Evolutionary conservation across 1,140 invertebrate species (phyloP), one percentile per base, ranked within the genome.

Genomic region (Hestina assimilis): DNA sequence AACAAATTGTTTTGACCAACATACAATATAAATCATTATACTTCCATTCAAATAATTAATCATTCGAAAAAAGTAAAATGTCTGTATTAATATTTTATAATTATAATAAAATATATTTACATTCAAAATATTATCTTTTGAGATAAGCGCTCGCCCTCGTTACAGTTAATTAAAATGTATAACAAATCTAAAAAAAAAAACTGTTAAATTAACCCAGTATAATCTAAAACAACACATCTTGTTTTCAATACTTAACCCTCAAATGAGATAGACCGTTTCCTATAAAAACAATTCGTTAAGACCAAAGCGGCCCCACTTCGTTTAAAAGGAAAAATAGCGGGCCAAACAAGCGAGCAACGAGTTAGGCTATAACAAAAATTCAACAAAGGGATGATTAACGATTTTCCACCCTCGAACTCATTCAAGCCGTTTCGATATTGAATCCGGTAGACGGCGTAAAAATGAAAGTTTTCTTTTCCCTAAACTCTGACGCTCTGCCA

Each of bases 361-460:
- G 83, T 88, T 86, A 88, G 82, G 73, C 75, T 71, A 79, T 88
- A 83, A 83, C 84, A 86, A 85, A 87, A 88, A 83, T 86, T 79
- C 80, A 88, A 86, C 83, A 88, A 88, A 84, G 77, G 81, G 72
- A 88, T 88, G 84, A 88, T 88, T 88, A 88, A 88, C 84, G 83
- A 79, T 85, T 86, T 81, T 77, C 81, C 73, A 84, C 84, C 83
- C 80, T 67, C 66, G 71, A 72, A 74, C 81, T 88, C 80, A 87
- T 87, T 86, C 84, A 85, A 81, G 79, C 75, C 75, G 67, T 81
- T 79, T 76, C 81, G 81, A 86, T 87, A 87, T 87, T 87, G 84
- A 86, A 87, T 86, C 81, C 79, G 76, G 80, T 87, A 83, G 79
- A 74, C 75, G 73, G 75, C 69, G 83, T 82, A 80, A 85, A 84